Percentiles rank a stretch among this genome's conserved stretches.
These are phyloP conservation scores for Brenthis hecate DNA, from an alignment of 2,888 invertebrate genomes.

Conservation along the genomic window DNA sequence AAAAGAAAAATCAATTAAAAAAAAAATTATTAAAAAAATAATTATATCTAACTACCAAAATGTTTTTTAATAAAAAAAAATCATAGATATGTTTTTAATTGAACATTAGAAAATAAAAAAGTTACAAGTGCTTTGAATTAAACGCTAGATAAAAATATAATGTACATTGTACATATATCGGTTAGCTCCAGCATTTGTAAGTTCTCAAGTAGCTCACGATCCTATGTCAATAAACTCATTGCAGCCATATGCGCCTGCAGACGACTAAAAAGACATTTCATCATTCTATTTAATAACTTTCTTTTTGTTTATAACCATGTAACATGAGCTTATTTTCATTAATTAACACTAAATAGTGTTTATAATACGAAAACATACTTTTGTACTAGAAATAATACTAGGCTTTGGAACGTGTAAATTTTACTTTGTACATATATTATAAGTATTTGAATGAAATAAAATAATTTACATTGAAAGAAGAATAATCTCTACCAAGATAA, in stretches of 20 bases:
- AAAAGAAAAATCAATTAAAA: too few species aligned
- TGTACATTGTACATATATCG: neutral
- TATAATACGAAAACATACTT: too few species aligned
- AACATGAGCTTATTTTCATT: too few species aligned
- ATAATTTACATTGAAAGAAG: neutral
- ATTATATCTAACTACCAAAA: too few species aligned
- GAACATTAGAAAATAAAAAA: too few species aligned
- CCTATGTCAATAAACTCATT: conserved; percentile 32
- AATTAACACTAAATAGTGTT: too few species aligned
- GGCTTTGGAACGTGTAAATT: neutral
- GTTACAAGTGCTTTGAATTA: too few species aligned
- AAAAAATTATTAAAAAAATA: too few species aligned
- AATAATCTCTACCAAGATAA: neutral
- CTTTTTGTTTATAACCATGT: neutral
- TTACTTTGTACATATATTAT: neutral
- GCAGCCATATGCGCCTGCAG: conserved; percentile 22
- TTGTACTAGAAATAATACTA: neutral
- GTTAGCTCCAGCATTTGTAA: conserved; percentile 2
- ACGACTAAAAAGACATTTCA: conserved; percentile 12
- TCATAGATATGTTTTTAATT: too few species aligned
- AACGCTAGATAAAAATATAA: neutral
- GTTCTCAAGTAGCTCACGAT: conserved; percentile 11
- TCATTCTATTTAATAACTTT: neutral
- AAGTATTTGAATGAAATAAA: neutral
- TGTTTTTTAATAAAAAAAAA: too few species aligned